Evolutionary conservation across 2,888 invertebrate species (phyloP), one percentile per base, ranked within the genome.

Genomic region (Drosophila macrospina): DNA sequence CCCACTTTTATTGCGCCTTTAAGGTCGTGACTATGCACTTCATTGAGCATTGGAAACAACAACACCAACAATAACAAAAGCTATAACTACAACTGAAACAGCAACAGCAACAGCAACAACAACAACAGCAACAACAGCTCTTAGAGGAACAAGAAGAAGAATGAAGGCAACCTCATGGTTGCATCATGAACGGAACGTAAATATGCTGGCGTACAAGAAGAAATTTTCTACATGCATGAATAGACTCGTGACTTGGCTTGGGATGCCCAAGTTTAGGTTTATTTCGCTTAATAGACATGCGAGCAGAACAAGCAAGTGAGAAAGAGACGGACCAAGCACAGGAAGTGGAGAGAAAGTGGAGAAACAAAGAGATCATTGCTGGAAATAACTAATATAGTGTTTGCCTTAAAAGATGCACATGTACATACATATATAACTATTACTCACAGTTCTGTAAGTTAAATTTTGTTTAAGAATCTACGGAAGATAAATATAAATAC

Each of bases 31-130:
- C 74, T 70, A 65, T 62, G 74, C 80, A 74, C 86, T 79, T 79
- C 88, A 88, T 79, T 88, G 86, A 79, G 67, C 88, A 83, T 26
- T 20, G 54, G 39, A 37, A 56, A 61, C 55, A 71, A 45, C 42
- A 63, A 37, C 8, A 59, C 39, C 30, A 60, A 44, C 37, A 47
- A 47, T 48, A 61, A 47, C 26, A 52, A 36, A 11, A 45, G 11
- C 7, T 2, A 37, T 4, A 15, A 36, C 26, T 11, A 15, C 11
- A 36, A 11, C 11, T 59, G 59, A 59, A 69, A 44, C 36, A 62
- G 15, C 15, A 52, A 51, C 28, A 59, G 45, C 26, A 36, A 36
- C 59, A 61, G 52, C 30, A 16, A 3, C 24, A 5, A 28, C 15
- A 39, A 15, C n/a, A 26, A n/a, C 42, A 44, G 11, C 3, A 13